Conservation (phyloP, 2,113 vertebrate species). For the Stegastes partitus region DNA sequence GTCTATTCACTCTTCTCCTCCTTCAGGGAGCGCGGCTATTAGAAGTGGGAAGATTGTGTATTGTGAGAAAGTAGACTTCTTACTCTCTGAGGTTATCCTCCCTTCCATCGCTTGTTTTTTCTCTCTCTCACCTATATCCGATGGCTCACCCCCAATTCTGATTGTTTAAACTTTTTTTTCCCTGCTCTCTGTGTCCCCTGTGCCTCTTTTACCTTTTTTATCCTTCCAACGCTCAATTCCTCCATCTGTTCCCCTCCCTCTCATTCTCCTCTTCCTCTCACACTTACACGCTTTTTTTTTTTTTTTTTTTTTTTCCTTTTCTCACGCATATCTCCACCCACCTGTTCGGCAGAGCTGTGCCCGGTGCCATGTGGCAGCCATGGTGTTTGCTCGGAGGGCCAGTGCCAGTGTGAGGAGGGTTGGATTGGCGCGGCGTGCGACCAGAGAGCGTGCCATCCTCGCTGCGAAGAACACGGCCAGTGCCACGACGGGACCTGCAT, state of each 20-base stretch:
- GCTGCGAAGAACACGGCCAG: conserved; percentile 95
- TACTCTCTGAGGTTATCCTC: conserved; percentile 64
- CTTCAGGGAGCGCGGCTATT: conserved; percentile 74
- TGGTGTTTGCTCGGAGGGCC: conserved; percentile 91
- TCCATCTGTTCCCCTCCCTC: conserved; percentile 62
- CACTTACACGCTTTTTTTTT: conserved; percentile 25
- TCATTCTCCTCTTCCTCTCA: conserved; percentile 31
- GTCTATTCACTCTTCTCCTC: conserved; percentile 69
- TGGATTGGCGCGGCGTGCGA: conserved; percentile 94
- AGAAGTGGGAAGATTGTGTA: conserved; percentile 73
- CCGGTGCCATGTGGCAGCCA: conserved; percentile 94
- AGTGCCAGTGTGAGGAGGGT: conserved; percentile 95
- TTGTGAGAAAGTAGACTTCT: conserved; percentile 69
- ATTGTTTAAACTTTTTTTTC: conserved; percentile 11
- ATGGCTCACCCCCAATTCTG: conserved; percentile 46
- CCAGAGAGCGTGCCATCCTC: conserved; percentile 92
- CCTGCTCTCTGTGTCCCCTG: conserved; percentile 18
- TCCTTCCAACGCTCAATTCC: conserved; percentile 35
- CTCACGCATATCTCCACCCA: conserved; percentile 51
- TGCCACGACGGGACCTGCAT: conserved; percentile 96
- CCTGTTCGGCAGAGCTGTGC: conserved; percentile 89
- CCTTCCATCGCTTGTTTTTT: conserved; percentile 40
- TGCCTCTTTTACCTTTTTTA: conserved; percentile 45
- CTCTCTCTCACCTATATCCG: conserved; percentile 49
- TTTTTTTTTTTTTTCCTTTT: too few species aligned